Conservation (phyloP, 2,797 vertebrate species). For the Picus viridis region DNA sequence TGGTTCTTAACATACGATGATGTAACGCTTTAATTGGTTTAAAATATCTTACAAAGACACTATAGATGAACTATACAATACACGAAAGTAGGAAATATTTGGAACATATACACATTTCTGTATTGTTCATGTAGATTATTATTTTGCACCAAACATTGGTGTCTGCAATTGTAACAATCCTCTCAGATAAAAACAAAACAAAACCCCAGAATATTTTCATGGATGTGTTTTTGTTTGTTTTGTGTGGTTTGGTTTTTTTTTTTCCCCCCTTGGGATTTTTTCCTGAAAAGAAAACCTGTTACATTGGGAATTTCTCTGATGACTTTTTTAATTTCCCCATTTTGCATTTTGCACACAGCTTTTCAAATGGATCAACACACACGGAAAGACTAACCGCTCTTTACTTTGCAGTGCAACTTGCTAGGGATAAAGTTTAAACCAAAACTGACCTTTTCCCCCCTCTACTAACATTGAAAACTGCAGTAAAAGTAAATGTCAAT, state of each 20-base stretch:
- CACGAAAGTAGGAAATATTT: slow-evolving; percentile 59
- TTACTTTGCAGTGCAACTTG: slow-evolving; percentile 52
- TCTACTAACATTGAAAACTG: background rate
- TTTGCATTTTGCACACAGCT: slow-evolving; percentile 34
- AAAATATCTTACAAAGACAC: slow-evolving; percentile 78
- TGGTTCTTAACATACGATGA: slow-evolving; percentile 46
- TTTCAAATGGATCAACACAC: slow-evolving; percentile 35
- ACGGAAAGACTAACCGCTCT: slow-evolving; percentile 25
- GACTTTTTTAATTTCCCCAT: slow-evolving; percentile 28
- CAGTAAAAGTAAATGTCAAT: slow-evolving; percentile 48
- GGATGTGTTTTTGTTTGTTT: background rate
- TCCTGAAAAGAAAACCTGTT: slow-evolving; percentile 58
- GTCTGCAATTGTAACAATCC: slow-evolving; percentile 69
- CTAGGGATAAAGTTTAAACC: slow-evolving; percentile 33
- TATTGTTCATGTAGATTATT: slow-evolving; percentile 70
- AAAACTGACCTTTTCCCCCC: background rate
- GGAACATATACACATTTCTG: slow-evolving; percentile 72
- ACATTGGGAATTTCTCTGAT: slow-evolving; percentile 37
- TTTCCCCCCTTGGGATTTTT: background rate
- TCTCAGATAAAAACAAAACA: slow-evolving; percentile 65
- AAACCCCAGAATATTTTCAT: background rate
- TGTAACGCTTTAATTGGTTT: slow-evolving; percentile 66
- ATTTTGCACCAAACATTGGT: slow-evolving; percentile 72
- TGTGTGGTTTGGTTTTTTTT: too few species aligned
- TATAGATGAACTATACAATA: slow-evolving; percentile 76